A percentile compares a stretch with the other conserved stretches of the same genome.
Evolutionary conservation across 1,140 invertebrate genomes (phyloP).

Genomic region (Ceratosolen fusciceps): DNA sequence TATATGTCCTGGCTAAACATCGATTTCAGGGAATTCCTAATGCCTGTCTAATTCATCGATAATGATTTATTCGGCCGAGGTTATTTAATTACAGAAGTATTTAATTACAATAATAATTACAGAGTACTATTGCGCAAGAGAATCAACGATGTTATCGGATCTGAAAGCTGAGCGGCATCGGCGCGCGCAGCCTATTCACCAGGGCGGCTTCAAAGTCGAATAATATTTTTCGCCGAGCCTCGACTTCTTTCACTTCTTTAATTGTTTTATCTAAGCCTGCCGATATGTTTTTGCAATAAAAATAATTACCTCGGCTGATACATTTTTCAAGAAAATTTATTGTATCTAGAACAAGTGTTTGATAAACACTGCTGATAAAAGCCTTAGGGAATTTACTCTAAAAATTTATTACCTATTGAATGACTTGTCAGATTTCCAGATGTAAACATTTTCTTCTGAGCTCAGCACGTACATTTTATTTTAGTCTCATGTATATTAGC

Average conservation of each 20-base stretch:
- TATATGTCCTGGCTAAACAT: constrained; percentile 16
- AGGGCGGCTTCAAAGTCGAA: no score
- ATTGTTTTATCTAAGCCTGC: no score
- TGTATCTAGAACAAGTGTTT: not conserved
- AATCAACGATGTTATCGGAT: no score
- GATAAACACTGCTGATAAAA: not conserved
- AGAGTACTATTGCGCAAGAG: not conserved
- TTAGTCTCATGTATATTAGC: not conserved
- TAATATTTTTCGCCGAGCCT: no score
- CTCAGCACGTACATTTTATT: not conserved
- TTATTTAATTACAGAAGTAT: no score
- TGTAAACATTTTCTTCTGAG: not conserved
- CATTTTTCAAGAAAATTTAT: not conserved
- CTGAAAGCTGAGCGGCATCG: no score
- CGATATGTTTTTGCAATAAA: no score
- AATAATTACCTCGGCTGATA: no score
- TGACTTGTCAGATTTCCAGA: not conserved
- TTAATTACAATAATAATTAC: no score
- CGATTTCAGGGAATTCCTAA: constrained; percentile 20
- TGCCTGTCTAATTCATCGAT: constrained; percentile 15
- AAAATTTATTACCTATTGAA: not conserved
- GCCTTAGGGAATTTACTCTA: not conserved
- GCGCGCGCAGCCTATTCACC: no score
- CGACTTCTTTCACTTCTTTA: no score
- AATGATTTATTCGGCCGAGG: not conserved